These are phyloP conservation scores for Saxidomus purpurata DNA, from an alignment of 1,140 invertebrate species.

Conservation along the genomic window DNA sequence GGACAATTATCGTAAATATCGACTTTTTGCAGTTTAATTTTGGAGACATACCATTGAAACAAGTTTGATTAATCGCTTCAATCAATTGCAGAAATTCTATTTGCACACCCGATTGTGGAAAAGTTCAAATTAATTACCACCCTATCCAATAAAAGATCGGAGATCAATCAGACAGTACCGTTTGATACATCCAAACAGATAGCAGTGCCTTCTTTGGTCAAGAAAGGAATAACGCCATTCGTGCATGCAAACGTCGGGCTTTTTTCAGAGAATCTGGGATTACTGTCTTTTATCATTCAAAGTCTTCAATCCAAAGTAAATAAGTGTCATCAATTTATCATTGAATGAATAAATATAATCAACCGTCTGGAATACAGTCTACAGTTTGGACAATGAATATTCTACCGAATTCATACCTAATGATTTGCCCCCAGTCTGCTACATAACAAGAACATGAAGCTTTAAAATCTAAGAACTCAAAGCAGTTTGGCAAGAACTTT, in stretches of 20 bases:
- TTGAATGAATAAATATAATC: constrained; percentile 7
- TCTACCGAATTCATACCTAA: not conserved
- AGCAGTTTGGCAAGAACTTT: too few species aligned
- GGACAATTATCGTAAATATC: constrained; percentile 1
- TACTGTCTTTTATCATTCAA: constrained; percentile 1
- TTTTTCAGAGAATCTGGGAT: constrained; percentile 11
- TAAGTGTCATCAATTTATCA: constrained; percentile 39
- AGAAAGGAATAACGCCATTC: constrained; percentile 1
- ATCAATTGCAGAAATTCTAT: constrained; percentile 54
- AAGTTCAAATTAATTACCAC: constrained; percentile 65
- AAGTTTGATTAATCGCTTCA: constrained; percentile 51
- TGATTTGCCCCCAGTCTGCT: not conserved
- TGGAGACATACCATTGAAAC: constrained; percentile 11
- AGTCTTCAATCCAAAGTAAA: constrained; percentile 17
- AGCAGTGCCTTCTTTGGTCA: constrained; percentile 27
- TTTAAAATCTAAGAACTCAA: not conserved
- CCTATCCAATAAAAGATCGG: constrained; percentile 60
- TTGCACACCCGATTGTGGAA: constrained; percentile 58
- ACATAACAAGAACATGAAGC: not conserved
- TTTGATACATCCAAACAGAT: constrained; percentile 22
- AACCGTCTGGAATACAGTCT: not conserved
- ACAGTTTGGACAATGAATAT: not conserved
- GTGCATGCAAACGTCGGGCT: not conserved
- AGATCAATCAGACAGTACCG: constrained; percentile 31
- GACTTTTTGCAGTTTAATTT: constrained; percentile 41